phyloP scores from a whole-genome alignment of 2,797 vertebrate genomes.

The Anniella stebbinsi region DNA sequence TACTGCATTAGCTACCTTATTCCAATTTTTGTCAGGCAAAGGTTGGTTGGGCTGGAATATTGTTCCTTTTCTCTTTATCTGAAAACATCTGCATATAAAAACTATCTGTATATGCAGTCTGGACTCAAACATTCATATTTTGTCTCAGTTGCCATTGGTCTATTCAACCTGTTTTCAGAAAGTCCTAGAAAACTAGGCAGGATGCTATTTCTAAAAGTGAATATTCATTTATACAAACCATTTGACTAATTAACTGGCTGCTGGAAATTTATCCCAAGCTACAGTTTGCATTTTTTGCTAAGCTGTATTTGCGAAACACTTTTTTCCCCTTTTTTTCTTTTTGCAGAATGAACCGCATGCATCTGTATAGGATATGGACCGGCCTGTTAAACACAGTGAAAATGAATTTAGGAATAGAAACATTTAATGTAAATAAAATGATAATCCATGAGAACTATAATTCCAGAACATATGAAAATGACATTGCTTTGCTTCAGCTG shows the following conservation, averaged over 20 bases:
- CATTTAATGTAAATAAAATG: constrained; percentile 75
- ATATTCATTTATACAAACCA: not conserved
- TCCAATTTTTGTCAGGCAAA: too few species aligned
- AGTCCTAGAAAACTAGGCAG: not conserved
- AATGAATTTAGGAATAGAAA: constrained; percentile 54
- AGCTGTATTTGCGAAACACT: not conserved
- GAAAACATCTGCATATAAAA: not conserved
- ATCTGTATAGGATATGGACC: constrained; percentile 83
- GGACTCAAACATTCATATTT: not conserved
- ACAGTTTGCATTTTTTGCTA: constrained; percentile 9
- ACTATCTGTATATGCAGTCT: not conserved
- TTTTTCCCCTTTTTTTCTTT: not conserved
- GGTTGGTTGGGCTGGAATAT: too few species aligned
- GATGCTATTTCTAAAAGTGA: not conserved
- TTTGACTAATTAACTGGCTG: constrained; percentile 17
- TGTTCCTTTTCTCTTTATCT: not conserved
- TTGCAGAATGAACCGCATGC: constrained; percentile 77
- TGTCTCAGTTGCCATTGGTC: not conserved
- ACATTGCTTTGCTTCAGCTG: constrained; percentile 92
- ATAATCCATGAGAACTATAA: constrained; percentile 86
- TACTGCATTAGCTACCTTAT: too few species aligned
- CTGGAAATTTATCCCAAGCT: not conserved
- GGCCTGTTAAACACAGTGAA: constrained; percentile 79
- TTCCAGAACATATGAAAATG: constrained; percentile 84
- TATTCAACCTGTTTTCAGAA: constrained; percentile 25